A percentile compares a stretch with the other conserved stretches of the same genome.
phyloP scores from a whole-genome alignment of 1,140 invertebrate genomes.

The Aplysia californica region DNA sequence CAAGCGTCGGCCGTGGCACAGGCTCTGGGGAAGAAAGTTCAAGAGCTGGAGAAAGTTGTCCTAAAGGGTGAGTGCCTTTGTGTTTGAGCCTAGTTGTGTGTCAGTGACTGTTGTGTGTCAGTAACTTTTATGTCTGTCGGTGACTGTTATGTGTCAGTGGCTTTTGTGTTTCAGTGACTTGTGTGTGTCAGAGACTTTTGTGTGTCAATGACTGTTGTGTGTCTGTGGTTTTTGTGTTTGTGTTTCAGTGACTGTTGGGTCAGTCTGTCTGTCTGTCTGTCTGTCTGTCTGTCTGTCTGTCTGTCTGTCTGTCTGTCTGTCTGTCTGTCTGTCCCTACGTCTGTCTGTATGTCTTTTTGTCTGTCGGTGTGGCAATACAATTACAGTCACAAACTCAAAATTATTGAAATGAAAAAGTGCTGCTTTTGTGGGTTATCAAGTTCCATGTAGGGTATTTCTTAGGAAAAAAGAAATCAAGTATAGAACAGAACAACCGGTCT shows the following conservation, averaged over 20 bases:
- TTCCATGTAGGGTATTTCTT: too few relatives aligned
- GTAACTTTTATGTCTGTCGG: neutral
- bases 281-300: neutral
- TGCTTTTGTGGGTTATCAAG: too few relatives aligned
- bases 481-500: neutral
- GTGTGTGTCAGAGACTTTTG: neutral
- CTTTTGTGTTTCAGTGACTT: neutral
- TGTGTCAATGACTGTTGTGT: neutral
- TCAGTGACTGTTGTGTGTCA: neutral
- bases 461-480: too few relatives aligned
- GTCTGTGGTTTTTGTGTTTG: neutral
- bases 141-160: neutral
- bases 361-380: neutral
- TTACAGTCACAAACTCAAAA: too few relatives aligned
- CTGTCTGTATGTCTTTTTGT: neutral
- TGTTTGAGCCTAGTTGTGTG: neutral
- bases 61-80: neutral
- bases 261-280: neutral
- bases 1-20: neutral
- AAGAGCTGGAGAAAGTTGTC: neutral
- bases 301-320: neutral
- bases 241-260: neutral
- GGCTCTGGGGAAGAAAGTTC: neutral
- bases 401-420: too few relatives aligned
- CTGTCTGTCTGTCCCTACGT: neutral